These are phyloP conservation scores for Melanostoma scalare DNA, from an alignment of 2,888 invertebrate genomes.

Conservation along the genomic window DNA sequence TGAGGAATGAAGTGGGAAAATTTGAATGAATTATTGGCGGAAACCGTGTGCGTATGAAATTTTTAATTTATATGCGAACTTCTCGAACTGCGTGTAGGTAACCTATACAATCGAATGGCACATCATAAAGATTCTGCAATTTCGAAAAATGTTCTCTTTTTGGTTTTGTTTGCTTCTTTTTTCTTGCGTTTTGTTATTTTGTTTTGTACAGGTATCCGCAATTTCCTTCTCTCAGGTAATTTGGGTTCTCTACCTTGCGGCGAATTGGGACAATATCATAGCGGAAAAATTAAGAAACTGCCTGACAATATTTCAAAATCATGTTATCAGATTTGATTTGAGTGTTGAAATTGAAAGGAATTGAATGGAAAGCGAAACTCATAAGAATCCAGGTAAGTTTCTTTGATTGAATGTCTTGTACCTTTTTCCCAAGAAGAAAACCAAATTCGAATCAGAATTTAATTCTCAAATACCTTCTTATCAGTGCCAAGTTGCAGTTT, in stretches of 20 bases:
- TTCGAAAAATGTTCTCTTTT: conserved; percentile 19
- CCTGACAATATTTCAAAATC: no score
- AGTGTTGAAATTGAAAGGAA: no score
- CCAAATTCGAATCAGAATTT: no score
- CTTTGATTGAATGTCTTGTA: no score
- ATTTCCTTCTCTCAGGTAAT: no score
- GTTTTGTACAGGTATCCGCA: background rate
- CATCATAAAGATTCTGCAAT: conserved; percentile 65
- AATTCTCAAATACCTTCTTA: no score
- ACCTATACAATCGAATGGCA: conserved; percentile 59
- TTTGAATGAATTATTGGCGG: conserved; percentile 73
- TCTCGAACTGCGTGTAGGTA: conserved; percentile 54
- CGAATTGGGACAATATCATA: background rate
- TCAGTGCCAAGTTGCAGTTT: no score
- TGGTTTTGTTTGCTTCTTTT: background rate
- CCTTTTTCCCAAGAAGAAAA: no score
- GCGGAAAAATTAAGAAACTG: no score
- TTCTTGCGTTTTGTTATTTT: background rate
- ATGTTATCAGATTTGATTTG: no score
- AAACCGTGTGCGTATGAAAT: conserved; percentile 74
- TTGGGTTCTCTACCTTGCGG: background rate
- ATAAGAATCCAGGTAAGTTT: no score
- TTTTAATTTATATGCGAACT: conserved; percentile 76
- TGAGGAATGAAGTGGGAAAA: conserved; percentile 68
- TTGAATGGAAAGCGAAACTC: no score